Evolutionary conservation across 37 sponge, comb jelly and placozoan genomes (phyloP).

Genomic region (Chondrosia reniformis): DNA sequence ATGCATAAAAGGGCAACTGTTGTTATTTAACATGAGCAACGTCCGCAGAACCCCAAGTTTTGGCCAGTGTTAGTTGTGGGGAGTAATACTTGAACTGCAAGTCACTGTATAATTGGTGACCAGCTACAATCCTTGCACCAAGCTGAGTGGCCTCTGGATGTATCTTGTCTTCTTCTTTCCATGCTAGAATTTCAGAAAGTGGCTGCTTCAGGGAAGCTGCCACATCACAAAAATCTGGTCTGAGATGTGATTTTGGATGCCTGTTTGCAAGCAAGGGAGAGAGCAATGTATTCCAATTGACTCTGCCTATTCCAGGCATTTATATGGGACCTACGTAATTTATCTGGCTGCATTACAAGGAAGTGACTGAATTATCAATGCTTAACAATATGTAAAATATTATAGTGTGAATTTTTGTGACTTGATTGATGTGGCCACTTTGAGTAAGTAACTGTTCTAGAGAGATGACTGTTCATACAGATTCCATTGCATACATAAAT

Average conservation of each 20-base stretch:
- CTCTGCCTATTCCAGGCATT: not conserved
- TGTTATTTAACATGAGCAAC: too few species aligned
- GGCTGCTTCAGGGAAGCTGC: slow-evolving; percentile 24
- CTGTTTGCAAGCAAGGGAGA: slow-evolving; percentile 17
- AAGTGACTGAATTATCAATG: too few species aligned
- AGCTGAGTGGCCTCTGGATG: not conserved
- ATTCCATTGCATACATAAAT: not conserved
- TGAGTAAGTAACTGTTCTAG: too few species aligned
- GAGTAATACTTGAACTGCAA: slow-evolving; percentile 52
- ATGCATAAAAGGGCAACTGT: too few species aligned
- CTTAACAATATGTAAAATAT: too few species aligned
- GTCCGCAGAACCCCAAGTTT: too few species aligned
- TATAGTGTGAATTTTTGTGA: too few species aligned
- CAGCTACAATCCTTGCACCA: slow-evolving; percentile 51
- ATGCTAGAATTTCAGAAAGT: slow-evolving; percentile 6
- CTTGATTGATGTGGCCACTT: not conserved
- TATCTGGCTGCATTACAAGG: too few species aligned
- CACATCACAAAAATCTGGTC: slow-evolving; percentile 31
- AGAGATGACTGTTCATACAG: not conserved
- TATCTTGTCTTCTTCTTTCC: slow-evolving; percentile 22
- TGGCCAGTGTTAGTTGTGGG: too few species aligned
- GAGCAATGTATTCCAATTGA: not conserved
- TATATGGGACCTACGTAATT: too few species aligned
- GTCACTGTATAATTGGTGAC: slow-evolving; percentile 31
- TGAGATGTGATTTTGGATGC: slow-evolving; percentile 30